Evolutionary conservation across 2,113 vertebrate genomes (phyloP).

Genomic region (Hypocryptadius cinnamomeus): DNA sequence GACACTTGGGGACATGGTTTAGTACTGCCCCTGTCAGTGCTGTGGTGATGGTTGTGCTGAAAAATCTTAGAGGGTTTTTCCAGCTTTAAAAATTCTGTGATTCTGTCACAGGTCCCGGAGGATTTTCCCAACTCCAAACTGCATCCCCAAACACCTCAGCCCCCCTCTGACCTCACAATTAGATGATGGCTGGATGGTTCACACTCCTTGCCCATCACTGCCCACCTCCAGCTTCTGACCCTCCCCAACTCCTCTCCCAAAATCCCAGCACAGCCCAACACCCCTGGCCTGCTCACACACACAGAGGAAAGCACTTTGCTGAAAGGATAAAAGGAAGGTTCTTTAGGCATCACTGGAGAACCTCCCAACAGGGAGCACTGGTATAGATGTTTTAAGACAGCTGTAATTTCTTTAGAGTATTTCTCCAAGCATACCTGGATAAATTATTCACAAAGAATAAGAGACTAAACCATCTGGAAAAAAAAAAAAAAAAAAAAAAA

Average conservation of each 20-base stretch:
- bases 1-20: neutral
- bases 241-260: neutral
- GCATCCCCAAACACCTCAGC: neutral
- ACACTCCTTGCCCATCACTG: neutral
- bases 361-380: neutral
- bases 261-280: neutral
- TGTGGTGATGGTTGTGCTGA: neutral
- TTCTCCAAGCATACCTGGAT: neutral
- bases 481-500: neutral
- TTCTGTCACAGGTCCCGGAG: neutral
- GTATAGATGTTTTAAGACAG: neutral
- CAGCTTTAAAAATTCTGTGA: neutral
- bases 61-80: neutral
- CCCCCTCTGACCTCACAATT: neutral
- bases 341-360: neutral
- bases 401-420: neutral
- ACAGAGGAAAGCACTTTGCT: neutral
- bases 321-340: neutral
- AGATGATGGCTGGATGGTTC: neutral
- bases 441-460: constrained; percentile 43
- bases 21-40: neutral
- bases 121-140: neutral
- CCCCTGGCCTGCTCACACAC: neutral
- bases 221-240: neutral
- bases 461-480: constrained; percentile 8